Conservation (phyloP, 2,113 vertebrate genomes). For the Nicator chloris region DNA sequence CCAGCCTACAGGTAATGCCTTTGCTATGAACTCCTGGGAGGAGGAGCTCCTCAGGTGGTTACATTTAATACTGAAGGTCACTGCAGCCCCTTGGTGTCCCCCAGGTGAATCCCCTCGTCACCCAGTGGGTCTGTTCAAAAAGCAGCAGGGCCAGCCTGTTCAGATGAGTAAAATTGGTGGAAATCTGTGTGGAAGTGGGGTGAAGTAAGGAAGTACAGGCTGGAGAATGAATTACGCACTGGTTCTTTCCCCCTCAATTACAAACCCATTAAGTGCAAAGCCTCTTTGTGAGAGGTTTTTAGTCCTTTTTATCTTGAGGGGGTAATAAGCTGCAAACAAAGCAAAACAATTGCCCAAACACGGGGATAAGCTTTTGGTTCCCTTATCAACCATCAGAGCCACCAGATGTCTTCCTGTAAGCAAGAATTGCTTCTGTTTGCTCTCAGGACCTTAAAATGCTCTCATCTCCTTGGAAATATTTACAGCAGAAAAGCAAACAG, state of each 20-base stretch:
- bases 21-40: neutral
- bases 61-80: neutral
- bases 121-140: neutral
- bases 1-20: constrained; percentile 60
- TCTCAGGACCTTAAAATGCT: constrained; percentile 43
- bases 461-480: constrained; percentile 50
- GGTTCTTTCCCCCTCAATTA: neutral
- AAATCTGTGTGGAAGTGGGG: neutral
- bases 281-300: neutral
- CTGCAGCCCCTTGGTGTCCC: neutral
- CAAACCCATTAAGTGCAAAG: constrained; percentile 9
- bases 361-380: neutral
- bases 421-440: constrained; percentile 4
- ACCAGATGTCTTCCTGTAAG: constrained; percentile 50
- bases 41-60: neutral
- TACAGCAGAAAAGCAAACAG: constrained; percentile 47
- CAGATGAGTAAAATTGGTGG: neutral
- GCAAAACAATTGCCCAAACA: constrained; percentile 13
- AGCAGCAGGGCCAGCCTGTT: neutral
- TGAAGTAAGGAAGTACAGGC: neutral
- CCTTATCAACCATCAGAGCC: constrained; percentile 21
- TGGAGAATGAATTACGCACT: neutral
- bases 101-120: neutral
- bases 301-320: constrained; percentile 8
- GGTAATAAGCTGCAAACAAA: constrained; percentile 41